A percentile compares a stretch with the other conserved stretches of the same genome.
Conservation (phyloP, 1,140 invertebrate genomes). For the Neuroterus valhalla region DNA sequence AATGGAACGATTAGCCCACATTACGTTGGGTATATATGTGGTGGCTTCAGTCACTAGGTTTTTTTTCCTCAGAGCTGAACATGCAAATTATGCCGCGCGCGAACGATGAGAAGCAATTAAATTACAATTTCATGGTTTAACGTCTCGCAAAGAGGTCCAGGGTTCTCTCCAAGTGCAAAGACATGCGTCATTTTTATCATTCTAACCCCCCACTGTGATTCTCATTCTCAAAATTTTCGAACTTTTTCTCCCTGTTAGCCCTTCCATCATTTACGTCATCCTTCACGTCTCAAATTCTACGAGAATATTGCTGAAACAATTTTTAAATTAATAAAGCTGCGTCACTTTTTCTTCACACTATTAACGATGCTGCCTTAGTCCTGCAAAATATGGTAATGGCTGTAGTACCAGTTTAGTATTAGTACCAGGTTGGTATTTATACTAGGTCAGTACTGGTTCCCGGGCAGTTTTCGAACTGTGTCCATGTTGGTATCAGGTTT, state of each 20-base stretch:
- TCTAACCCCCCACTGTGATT: neutral
- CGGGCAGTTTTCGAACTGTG: too few relatives aligned
- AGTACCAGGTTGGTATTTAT: too few relatives aligned
- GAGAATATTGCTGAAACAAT: too few relatives aligned
- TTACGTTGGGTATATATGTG: constrained; percentile 6
- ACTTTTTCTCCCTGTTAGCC: neutral
- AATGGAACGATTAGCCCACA: constrained; percentile 25
- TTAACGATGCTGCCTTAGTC: too few relatives aligned
- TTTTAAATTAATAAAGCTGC: too few relatives aligned
- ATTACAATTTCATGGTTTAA: constrained; percentile 21
- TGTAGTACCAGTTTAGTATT: too few relatives aligned
- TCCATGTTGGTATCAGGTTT: too few relatives aligned
- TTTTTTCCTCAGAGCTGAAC: constrained; percentile 4
- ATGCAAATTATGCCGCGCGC: constrained; percentile 24
- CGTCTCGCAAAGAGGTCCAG: constrained; percentile 8
- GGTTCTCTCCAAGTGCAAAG: neutral
- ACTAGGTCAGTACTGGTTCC: too few relatives aligned
- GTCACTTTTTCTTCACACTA: too few relatives aligned
- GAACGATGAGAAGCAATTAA: constrained; percentile 29
- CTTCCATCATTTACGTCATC: neutral
- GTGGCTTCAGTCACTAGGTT: neutral
- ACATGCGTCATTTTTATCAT: neutral
- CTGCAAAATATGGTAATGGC: too few relatives aligned
- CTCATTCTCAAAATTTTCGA: neutral
- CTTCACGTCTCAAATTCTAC: neutral